Evolutionary conservation across 2,888 invertebrate genomes (phyloP).

Genomic region (Cosmorhoe ocellata): DNA sequence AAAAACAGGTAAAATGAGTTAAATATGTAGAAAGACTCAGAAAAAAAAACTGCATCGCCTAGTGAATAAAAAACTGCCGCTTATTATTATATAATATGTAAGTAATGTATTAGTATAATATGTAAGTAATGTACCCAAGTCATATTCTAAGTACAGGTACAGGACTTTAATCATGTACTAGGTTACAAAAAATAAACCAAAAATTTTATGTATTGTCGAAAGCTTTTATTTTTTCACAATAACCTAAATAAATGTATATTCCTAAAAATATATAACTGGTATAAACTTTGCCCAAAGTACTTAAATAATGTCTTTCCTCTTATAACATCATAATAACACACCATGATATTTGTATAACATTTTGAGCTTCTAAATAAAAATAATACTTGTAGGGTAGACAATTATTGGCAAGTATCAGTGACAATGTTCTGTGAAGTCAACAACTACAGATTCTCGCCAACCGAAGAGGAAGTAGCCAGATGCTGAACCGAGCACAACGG

Average conservation of each 20-base stretch:
- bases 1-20: too few relatives aligned
- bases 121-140: too few relatives aligned
- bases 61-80: too few relatives aligned
- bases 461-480: constrained; percentile 97
- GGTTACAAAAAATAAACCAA: constrained; percentile 15
- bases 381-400: constrained; percentile 47
- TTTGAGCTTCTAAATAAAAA: constrained; percentile 62
- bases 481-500: constrained; percentile 94
- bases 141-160: too few relatives aligned
- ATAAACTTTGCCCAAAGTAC: constrained; percentile 65
- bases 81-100: too few relatives aligned
- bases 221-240: constrained; percentile 60
- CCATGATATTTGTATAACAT: constrained; percentile 60
- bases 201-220: constrained; percentile 39
- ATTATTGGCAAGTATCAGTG: constrained; percentile 83
- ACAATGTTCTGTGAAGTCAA: constrained; percentile 97
- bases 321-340: constrained; percentile 68
- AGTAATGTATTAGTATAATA: too few relatives aligned
- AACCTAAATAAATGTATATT: constrained; percentile 61
- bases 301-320: constrained; percentile 63
- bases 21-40: too few relatives aligned
- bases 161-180: not conserved
- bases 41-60: too few relatives aligned
- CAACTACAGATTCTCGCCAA: constrained; percentile 96
- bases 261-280: constrained; percentile 69